Percentiles rank a stretch among this genome's conserved stretches.
Evolutionary conservation across 2,113 vertebrate genomes (phyloP).

Genomic region (Hirundichthys speculiger): DNA sequence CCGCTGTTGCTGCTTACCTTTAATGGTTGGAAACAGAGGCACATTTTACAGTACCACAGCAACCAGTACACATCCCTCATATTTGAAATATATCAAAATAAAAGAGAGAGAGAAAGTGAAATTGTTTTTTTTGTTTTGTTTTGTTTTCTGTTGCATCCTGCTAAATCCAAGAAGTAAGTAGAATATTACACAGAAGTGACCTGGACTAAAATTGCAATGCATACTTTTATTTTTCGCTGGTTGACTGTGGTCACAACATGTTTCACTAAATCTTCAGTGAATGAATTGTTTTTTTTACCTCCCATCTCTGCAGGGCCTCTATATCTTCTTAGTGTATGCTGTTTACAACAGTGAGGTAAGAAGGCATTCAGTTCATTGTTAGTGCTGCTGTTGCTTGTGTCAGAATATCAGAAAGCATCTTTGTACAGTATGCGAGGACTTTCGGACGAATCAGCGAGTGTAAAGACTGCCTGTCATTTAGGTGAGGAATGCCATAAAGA

Average conservation of each 20-base stretch:
- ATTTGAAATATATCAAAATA: no score
- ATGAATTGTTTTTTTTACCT: slow-evolving; percentile 30
- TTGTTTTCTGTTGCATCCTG: background rate
- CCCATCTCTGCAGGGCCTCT: slow-evolving; percentile 84
- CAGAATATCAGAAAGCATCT: slow-evolving; percentile 39
- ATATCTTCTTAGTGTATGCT: slow-evolving; percentile 92
- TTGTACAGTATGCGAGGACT: slow-evolving; percentile 31
- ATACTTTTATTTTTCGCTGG: background rate
- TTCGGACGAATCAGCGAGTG: slow-evolving; percentile 36
- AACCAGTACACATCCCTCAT: no score
- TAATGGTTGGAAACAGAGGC: no score
- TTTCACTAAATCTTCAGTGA: no score
- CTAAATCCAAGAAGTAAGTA: slow-evolving; percentile 19
- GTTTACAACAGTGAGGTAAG: slow-evolving; percentile 91
- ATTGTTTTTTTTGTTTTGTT: no score
- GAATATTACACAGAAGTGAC: background rate
- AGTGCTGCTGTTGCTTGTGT: slow-evolving; percentile 1
- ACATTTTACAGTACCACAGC: no score
- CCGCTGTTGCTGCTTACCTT: no score
- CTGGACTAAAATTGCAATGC: slow-evolving; percentile 19
- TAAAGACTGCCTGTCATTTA: slow-evolving; percentile 62
- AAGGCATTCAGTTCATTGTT: slow-evolving; percentile 30
- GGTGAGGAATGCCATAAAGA: slow-evolving; percentile 91
- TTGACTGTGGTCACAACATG: no score
- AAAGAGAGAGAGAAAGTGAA: no score